Conservation (phyloP, 2,113 vertebrate species). For the Anser cygnoides region DNA sequence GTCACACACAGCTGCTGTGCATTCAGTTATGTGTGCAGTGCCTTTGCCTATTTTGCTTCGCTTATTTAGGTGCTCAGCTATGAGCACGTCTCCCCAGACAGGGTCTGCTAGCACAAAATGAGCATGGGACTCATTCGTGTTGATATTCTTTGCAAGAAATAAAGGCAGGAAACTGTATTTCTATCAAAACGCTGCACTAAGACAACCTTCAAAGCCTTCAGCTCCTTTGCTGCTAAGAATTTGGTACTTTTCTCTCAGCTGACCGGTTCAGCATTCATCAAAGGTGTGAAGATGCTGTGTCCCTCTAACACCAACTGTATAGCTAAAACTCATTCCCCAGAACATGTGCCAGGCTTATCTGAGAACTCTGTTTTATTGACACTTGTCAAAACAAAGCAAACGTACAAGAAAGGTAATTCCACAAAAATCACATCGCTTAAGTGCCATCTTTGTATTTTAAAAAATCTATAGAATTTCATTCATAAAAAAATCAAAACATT, state of each 20-base stretch:
- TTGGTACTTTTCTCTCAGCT: neutral
- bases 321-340: neutral
- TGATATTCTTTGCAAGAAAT: neutral
- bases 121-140: neutral
- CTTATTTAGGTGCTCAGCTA: neutral
- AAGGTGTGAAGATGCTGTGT: neutral
- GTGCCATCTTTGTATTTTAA: slow-evolving; percentile 35
- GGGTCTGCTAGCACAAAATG: neutral
- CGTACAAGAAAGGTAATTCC: neutral
- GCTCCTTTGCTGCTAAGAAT: neutral
- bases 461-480: slow-evolving; percentile 2
- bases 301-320: neutral
- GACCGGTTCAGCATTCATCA: neutral
- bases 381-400: slow-evolving; percentile 38
- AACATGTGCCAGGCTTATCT: neutral
- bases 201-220: neutral
- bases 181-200: neutral
- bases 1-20: neutral
- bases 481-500: neutral
- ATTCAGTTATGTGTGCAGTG: neutral
- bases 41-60: neutral
- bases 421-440: slow-evolving; percentile 38
- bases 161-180: neutral
- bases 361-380: slow-evolving; percentile 54
- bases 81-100: neutral